A percentile compares a stretch with the other conserved stretches of the same genome.
Evolutionary conservation across 1,140 invertebrate genomes (phyloP).

Genomic region (Rhagoletis pomonella): DNA sequence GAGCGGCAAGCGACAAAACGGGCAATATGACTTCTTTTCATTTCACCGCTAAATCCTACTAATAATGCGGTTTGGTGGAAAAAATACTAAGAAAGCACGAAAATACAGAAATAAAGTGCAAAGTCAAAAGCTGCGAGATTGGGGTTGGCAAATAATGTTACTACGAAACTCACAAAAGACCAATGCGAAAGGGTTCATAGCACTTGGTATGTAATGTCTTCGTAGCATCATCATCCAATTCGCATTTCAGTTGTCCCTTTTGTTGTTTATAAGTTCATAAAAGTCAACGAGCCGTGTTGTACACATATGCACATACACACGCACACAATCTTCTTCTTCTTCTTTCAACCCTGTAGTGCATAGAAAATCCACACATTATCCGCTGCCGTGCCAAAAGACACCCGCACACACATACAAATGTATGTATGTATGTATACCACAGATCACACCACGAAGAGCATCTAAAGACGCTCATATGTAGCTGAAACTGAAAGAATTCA

Average conservation of each 20-base stretch:
- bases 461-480: background rate
- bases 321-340: background rate
- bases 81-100: conserved; percentile 56
- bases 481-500: background rate
- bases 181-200: conserved; percentile 52
- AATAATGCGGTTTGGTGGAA: conserved; percentile 73
- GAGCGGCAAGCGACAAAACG: conserved; percentile 39
- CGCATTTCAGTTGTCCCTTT: conserved; percentile 40
- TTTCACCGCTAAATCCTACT: conserved; percentile 66
- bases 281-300: conserved; percentile 66
- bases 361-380: conserved; percentile 47
- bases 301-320: background rate
- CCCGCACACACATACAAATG: background rate
- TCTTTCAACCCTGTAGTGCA: background rate
- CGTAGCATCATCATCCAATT: conserved; percentile 43
- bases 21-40: conserved; percentile 39
- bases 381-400: background rate
- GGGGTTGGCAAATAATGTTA: conserved; percentile 11
- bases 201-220: conserved; percentile 53
- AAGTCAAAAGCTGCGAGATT: background rate
- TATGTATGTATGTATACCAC: background rate
- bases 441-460: background rate
- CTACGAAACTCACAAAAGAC: background rate
- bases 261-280: conserved; percentile 74
- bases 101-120: conserved; percentile 46